Evolutionary conservation across 2,797 vertebrate genomes (phyloP), one percentile per base, ranked within the genome.

Genomic region (Lutjanus campechanus): DNA sequence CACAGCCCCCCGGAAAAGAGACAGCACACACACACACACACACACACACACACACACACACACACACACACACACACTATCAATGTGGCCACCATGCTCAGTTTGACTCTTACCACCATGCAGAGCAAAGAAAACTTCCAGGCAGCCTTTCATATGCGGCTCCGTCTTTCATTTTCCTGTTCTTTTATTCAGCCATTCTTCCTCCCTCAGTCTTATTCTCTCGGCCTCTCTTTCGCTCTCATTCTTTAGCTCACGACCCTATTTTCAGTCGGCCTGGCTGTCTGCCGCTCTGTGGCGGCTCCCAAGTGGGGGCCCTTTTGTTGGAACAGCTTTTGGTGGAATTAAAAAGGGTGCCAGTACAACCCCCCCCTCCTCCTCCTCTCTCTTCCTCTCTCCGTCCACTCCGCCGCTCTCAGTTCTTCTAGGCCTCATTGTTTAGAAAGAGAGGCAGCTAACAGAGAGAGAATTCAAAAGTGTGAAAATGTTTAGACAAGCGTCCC

Each of bases 321-420:
- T 94, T 93, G 85, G 69, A 82, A 49, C 84, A 78, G 92, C 93
- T 93, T 92, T 92, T 84, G 91, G 82, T 88, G 83, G 89, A 91
- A 91, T 91, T 93, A 84, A 91, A 93, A 92, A 84, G 82, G 82
- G 76, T 86, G 85, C 90, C 91, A 85, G 73, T 40, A 9, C 25
- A 1, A 62, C 36, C 54, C 19, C 15, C 22, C 1, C 46, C 56
- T 22, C 59, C 19, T 8, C 49, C 61, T 15, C 55, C 44, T 22
- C 20, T 36, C 65, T 64, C 65, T 53, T 54, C 51, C 83, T 73
- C 55, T 17, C 70, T 70, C 67, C 55, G 5, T 67, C 75, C 81
- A 40, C 29, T 80, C 64, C 1, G 15, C 67, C 50, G 43, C 76
- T 73, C 54, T 63, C 66, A 46, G 70, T 67, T 85, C 85, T 79